Evolutionary conservation across 2,113 vertebrate species (phyloP), one percentile per base, ranked within the genome.

Genomic region (Gasterosteus nipponicus): DNA sequence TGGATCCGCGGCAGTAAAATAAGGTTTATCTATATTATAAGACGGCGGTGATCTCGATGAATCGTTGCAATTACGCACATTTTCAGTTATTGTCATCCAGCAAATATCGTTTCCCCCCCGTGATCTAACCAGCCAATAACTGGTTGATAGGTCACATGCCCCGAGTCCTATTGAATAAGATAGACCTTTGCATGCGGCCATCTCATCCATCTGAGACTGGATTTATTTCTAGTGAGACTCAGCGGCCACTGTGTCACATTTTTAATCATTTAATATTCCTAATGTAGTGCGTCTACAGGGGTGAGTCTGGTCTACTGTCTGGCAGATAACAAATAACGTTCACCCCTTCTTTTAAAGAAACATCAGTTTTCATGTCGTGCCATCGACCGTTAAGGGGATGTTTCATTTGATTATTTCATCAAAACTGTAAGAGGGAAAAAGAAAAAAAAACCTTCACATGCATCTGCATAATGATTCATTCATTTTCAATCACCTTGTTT

Each of bases 211-310:
- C 87, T 78, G 74, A 84, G 83, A 78, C 41, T 19, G 70, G 79
- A 88, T 90, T 85, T 88, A 90, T 89, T 83, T 71, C 72, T 35
- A 49, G 73, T 57, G 81, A 77, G 77, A 83, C 83, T 77, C 53
- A 16, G 81, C 35, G 79, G 76, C 67, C 4, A 59, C 73, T 49
- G 42, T 71, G 76, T 82, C 82, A 87, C 87, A 91, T 87, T 82
- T 80, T n/a, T 9, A 0, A 4, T 53, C 22, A 6, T 22, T 51
- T 12, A 66, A 3, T 41, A 51, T 39, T n/a, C 54, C 22, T 35
- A 18, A 47, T 59, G 41, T 39, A 42, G 8, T 35, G 3, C 38
- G 14, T 22, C 19, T 22, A 0, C 3, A 29, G 14, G 59, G 19
- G 41, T 7, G 35, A 42, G 33, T 41, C 18, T 56, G 54, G 47